Percentiles rank a stretch among this genome's conserved stretches.
Evolutionary conservation across 1,140 invertebrate genomes (phyloP).

Genomic region (Pogonomyrmex barbatus): DNA sequence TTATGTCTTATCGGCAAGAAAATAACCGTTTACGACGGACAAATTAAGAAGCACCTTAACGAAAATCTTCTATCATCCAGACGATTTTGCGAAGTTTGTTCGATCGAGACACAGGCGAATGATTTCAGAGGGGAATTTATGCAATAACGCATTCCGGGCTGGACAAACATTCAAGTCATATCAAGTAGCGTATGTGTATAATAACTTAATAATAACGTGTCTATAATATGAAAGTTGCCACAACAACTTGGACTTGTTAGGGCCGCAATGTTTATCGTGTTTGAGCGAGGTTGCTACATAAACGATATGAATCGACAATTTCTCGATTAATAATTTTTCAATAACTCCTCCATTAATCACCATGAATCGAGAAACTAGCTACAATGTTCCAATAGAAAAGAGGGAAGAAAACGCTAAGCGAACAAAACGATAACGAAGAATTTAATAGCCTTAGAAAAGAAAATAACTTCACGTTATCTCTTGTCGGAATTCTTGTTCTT

Average conservation of each 20-base stretch:
- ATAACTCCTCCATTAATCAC: neutral
- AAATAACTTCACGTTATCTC: neutral
- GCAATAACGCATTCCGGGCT: neutral
- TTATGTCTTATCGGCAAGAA: neutral
- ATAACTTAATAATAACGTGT: neutral
- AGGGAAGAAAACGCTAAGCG: neutral
- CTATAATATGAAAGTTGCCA: neutral
- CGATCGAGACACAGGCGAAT: neutral
- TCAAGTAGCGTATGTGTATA: neutral
- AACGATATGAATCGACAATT: neutral
- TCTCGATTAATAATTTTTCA: constrained; percentile 4
- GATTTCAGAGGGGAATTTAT: neutral
- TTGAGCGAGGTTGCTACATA: neutral
- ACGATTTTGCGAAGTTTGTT: neutral
- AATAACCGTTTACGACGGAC: neutral
- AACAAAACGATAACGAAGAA: neutral
- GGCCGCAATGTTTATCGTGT: neutral
- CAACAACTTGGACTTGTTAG: neutral
- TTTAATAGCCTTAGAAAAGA: neutral
- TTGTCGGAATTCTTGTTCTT: neutral
- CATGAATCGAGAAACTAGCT: neutral
- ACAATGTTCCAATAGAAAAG: neutral
- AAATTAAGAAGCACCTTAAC: neutral
- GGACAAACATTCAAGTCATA: constrained; percentile 24
- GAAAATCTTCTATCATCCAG: neutral